Evolutionary conservation across 2,797 vertebrate genomes (phyloP), one percentile per base, ranked within the genome.

Genomic region (Sebastes kiyomatsui): DNA sequence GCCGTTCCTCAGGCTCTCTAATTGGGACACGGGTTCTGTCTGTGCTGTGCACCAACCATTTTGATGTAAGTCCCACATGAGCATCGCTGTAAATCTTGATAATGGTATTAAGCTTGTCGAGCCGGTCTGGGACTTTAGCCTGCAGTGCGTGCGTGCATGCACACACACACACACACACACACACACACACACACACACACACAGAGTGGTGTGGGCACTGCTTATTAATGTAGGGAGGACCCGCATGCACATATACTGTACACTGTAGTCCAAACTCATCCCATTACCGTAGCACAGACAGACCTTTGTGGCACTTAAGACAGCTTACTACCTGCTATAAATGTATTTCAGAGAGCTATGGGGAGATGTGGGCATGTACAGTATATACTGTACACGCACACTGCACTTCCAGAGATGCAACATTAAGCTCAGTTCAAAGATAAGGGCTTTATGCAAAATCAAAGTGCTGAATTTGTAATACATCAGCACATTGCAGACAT

Each of bases 61-160:
- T 93, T 92, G 90, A 93, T 91, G 85, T 79, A 90, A 88, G 90
- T 93, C 90, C 91, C 91, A 88, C 87, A 91, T 93, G 92, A 93
- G 90, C 92, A 85, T 93, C 8, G 66, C 91, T 92, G 91, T 94
- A 94, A 94, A 95, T 95, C 94, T 95, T 93, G 91, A 93, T 95
- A 94, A 93, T 91, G 90, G 90, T 90, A 89, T 92, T 90, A 93
- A 91, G 88, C 87, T 91, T 88, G 88, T 92, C 70, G 80, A 90
- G 90, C 78, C 60, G 75, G 83, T 85, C 88, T 84, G 90, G 80
- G 88, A 90, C 84, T 86, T 79, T 59, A 79, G 81, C 82, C 84
- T 75, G 76, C 83, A 83, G 61, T 76, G 76, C 5, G 32, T 76
- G 76, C 46, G n/a, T 33, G 20, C 49, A 81, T 20, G 66, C 32